Evolutionary conservation across 2,113 vertebrate species (phyloP).

Genomic region (Nerophis ophidion): DNA sequence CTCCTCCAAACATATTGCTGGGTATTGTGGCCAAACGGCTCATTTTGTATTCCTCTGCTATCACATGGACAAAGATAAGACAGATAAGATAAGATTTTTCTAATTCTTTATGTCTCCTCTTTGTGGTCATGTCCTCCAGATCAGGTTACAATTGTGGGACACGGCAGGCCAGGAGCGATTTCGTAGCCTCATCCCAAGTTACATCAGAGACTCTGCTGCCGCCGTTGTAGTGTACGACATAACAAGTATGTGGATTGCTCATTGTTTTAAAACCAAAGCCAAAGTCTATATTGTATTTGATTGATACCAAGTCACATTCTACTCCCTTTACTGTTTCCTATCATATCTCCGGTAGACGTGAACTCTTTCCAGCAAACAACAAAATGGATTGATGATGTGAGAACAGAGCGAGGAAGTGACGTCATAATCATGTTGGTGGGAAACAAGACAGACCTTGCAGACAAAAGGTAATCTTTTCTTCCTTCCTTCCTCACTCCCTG

Average conservation of each 20-base stretch:
- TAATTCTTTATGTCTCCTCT: conserved; percentile 47
- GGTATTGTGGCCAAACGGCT: no score
- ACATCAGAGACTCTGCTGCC: conserved; percentile 97
- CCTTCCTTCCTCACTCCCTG: conserved; percentile 1
- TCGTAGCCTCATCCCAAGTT: conserved; percentile 99
- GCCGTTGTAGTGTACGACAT: conserved; percentile 99
- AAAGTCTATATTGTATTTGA: not conserved
- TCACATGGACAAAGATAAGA: no score
- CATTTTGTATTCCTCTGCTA: no score
- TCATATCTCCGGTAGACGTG: conserved; percentile 74
- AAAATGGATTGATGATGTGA: conserved; percentile 98
- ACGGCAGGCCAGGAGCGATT: conserved; percentile 97
- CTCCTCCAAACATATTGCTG: no score
- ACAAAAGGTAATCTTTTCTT: conserved; percentile 83
- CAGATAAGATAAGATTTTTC: no score
- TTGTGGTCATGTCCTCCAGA: conserved; percentile 69
- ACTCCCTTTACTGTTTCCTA: not conserved
- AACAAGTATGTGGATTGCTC: conserved; percentile 88
- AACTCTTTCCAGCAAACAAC: conserved; percentile 99
- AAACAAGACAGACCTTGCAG: conserved; percentile 98
- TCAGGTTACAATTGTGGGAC: conserved; percentile 99
- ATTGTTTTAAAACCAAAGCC: not conserved
- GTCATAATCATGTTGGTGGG: conserved; percentile 99
- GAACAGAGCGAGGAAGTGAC: conserved; percentile 96
- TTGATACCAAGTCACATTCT: not conserved